Percentiles rank a stretch among this genome's conserved stretches.
Evolutionary conservation across 2,113 vertebrate genomes (phyloP).

Genomic region (Zosterops pallidus): DNA sequence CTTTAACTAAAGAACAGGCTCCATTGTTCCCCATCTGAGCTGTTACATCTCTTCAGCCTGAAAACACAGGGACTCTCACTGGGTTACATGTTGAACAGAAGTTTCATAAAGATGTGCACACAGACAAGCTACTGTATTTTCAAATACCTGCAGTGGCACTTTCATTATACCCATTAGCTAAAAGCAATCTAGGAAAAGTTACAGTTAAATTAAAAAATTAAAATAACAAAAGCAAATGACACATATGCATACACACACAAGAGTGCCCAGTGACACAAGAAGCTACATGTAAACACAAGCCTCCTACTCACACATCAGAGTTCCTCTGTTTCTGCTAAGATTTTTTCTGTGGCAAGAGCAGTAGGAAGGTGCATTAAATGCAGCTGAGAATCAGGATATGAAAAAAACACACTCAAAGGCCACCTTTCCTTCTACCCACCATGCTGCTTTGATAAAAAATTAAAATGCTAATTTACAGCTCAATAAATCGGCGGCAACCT

Average conservation of each 20-base stretch:
- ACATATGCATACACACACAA: not conserved
- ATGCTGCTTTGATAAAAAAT: not conserved
- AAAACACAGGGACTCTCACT: not conserved
- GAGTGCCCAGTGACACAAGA: not conserved
- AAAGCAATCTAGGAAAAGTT: not conserved
- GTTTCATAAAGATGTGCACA: not conserved
- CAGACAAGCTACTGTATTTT: not conserved
- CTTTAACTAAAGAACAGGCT: not conserved
- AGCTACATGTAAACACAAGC: not conserved
- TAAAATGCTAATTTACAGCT: not conserved
- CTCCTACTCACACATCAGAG: not conserved
- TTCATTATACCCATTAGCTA: not conserved
- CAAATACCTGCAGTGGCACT: not conserved
- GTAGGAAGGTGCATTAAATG: not conserved
- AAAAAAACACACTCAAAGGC: not conserved
- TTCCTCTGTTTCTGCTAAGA: not conserved
- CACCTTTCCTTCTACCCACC: not conserved
- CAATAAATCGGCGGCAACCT: not conserved
- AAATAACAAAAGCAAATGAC: not conserved
- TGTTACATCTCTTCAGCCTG: not conserved
- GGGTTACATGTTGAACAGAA: not conserved
- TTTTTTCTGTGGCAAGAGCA: not conserved
- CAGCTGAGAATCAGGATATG: not conserved
- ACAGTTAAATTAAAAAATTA: not conserved
- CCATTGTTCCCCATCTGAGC: not conserved